These are phyloP conservation scores for Genyomyrus donnyi DNA, from an alignment of 2,113 vertebrate species.

Conservation along the genomic window DNA sequence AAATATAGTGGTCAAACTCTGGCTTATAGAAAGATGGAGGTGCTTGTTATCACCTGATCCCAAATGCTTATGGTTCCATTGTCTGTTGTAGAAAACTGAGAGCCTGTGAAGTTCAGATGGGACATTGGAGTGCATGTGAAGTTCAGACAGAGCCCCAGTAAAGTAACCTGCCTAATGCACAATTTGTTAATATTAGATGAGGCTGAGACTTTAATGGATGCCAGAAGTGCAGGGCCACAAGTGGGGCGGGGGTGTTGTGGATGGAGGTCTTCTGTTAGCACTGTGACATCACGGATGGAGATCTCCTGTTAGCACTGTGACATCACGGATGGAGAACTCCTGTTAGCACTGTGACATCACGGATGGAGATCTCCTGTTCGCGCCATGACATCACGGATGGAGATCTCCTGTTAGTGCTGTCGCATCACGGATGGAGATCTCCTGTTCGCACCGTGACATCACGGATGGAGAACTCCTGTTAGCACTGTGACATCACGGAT, in stretches of 20 bases:
- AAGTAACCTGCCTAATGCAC: conserved; percentile 45
- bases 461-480: too few species aligned
- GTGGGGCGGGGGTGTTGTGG: conserved; percentile 18
- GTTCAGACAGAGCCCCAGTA: conserved; percentile 29
- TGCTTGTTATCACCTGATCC: background rate
- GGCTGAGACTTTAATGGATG: conserved; percentile 45
- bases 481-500: rapidly evolving
- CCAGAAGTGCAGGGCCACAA: conserved; percentile 42
- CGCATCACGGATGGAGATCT: too few species aligned
- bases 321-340: background rate
- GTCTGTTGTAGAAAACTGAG: conserved; percentile 23
- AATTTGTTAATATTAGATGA: conserved; percentile 60
- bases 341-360: background rate
- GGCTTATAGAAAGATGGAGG: background rate
- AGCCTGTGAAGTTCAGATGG: conserved; percentile 11
- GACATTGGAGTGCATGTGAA: conserved; percentile 19
- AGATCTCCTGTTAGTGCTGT: too few species aligned
- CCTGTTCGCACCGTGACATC: too few species aligned
- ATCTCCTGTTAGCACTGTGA: background rate
- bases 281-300: background rate
- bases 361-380: too few species aligned
- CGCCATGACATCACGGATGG: too few species aligned
- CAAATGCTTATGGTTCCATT: background rate
- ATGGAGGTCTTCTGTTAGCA: background rate
- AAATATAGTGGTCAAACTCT: background rate